Percentiles rank a stretch among this genome's conserved stretches.
Conservation (phyloP, 2,797 vertebrate genomes). For the Micropoecilia bifurca region DNA sequence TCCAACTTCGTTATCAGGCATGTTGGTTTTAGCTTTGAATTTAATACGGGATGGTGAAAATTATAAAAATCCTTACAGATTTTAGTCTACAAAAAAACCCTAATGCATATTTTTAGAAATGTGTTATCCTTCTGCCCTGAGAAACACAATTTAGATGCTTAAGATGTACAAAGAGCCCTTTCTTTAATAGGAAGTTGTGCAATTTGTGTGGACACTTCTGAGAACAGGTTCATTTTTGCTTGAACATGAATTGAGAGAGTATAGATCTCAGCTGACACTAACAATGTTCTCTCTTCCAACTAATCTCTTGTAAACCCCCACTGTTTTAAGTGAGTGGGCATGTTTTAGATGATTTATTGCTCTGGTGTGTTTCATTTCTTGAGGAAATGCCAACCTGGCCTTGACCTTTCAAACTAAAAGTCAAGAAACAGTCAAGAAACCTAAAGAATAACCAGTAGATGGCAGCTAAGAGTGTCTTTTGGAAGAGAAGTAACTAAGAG, state of each 20-base stretch:
- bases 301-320: neutral
- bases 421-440: neutral
- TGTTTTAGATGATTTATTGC: neutral
- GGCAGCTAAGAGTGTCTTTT: conserved; percentile 64
- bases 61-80: neutral
- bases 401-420: conserved; percentile 1
- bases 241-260: neutral
- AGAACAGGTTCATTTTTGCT: neutral
- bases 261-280: neutral
- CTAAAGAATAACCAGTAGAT: conserved; percentile 60
- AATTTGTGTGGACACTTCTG: neutral
- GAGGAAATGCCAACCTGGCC: neutral
- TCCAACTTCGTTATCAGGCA: neutral
- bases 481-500: neutral
- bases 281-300: neutral
- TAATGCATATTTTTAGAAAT: neutral
- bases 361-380: neutral
- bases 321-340: neutral
- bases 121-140: neutral
- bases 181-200: neutral
- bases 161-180: neutral
- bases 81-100: neutral
- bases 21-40: neutral
- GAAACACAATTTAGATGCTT: neutral
- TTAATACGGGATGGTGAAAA: neutral